Evolutionary conservation across 2,888 invertebrate genomes (phyloP).

Genomic region (Caenorhabditis parvicauda): DNA sequence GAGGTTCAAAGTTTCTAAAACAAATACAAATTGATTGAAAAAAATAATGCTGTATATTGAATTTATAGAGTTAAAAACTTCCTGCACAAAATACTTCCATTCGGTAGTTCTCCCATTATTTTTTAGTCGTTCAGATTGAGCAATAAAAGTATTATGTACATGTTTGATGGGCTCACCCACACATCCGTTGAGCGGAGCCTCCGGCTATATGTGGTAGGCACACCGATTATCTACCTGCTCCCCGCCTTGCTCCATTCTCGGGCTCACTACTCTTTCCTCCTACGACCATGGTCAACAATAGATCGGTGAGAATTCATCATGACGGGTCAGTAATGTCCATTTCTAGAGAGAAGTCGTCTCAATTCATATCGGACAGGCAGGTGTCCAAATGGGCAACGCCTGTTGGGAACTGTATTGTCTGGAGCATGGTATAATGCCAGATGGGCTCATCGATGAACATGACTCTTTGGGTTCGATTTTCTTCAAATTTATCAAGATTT

Average conservation of each 20-base stretch:
- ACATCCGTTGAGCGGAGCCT: constrained; percentile 13
- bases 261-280: constrained; percentile 1
- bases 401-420: constrained; percentile 70
- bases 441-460: constrained; percentile 59
- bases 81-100: too few relatives aligned
- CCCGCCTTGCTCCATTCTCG: constrained; percentile 5
- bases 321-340: background rate
- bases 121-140: too few relatives aligned
- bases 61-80: too few relatives aligned
- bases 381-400: constrained; percentile 65
- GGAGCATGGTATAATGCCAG: constrained; percentile 68
- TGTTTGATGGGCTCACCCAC: too few relatives aligned
- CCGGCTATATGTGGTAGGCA: constrained; percentile 9
- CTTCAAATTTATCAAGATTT: background rate
- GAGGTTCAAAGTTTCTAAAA: too few relatives aligned
- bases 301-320: constrained; percentile 21
- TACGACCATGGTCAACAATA: constrained; percentile 31
- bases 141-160: too few relatives aligned
- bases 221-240: constrained; percentile 20
- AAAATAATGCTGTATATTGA: too few relatives aligned
- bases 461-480: constrained; percentile 21
- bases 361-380: constrained; percentile 56
- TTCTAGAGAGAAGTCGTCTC: constrained; percentile 56
- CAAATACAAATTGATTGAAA: too few relatives aligned
- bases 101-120: too few relatives aligned